These are phyloP conservation scores for Ruditapes philippinarum DNA, from an alignment of 1,140 invertebrate species.

Conservation along the genomic window DNA sequence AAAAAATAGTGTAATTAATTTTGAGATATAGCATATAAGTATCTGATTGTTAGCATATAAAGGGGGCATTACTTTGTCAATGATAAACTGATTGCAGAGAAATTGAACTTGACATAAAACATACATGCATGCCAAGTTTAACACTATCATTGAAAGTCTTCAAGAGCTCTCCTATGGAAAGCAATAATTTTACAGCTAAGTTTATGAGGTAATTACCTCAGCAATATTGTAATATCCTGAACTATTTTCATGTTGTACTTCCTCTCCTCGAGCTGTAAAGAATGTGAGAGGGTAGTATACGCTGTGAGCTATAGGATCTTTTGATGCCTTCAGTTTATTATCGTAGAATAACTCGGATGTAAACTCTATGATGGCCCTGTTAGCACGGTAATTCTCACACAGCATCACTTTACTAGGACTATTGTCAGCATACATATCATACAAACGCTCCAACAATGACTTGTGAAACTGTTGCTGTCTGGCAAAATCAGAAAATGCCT, in stretches of 20 bases:
- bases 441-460: constrained; percentile 93
- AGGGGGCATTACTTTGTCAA: too few species aligned
- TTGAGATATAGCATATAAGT: too few species aligned
- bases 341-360: constrained; percentile 95
- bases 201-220: too few species aligned
- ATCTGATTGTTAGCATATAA: too few species aligned
- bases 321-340: constrained; percentile 91
- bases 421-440: constrained; percentile 92
- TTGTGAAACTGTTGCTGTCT: constrained; percentile 92
- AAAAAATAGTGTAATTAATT: too few species aligned
- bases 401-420: constrained; percentile 94
- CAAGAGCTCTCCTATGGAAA: too few species aligned
- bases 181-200: too few species aligned
- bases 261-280: constrained; percentile 93
- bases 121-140: too few species aligned
- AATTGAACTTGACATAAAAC: too few species aligned
- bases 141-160: too few species aligned
- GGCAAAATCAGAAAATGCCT: constrained; percentile 93
- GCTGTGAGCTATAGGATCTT: constrained; percentile 90
- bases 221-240: constrained; percentile 95
- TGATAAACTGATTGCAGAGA: too few species aligned
- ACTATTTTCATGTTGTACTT: constrained; percentile 92
- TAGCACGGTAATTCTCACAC: constrained; percentile 95
- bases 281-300: constrained; percentile 93
- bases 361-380: constrained; percentile 93